A percentile compares a stretch with the other conserved stretches of the same genome.
Conservation (phyloP, 2,888 invertebrate genomes). For the Latrodectus elegans region DNA sequence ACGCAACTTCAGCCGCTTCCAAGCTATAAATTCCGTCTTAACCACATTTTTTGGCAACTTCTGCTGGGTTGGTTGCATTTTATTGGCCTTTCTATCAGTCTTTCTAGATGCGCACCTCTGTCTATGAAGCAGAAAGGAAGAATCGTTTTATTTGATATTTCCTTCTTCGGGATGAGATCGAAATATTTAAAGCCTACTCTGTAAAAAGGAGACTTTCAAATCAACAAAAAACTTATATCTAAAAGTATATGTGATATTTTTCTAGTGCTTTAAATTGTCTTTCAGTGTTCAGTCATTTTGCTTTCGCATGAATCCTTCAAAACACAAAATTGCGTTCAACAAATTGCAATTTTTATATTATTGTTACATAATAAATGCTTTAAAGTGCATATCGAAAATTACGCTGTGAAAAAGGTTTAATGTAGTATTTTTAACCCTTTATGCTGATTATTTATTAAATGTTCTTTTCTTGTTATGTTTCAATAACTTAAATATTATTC, state of each 20-base stretch:
- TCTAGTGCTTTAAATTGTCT: conserved; percentile 11
- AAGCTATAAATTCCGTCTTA: conserved; percentile 45
- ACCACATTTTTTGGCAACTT: conserved; percentile 29
- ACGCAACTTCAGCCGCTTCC: conserved; percentile 48
- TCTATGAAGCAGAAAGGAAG: conserved; percentile 2
- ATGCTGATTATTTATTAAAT: no score
- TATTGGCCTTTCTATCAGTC: conserved; percentile 53
- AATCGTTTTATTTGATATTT: conserved; percentile 28
- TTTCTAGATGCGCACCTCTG: conserved; percentile 29
- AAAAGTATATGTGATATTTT: not conserved
- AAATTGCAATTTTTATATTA: no score
- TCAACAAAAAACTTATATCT: conserved; percentile 6
- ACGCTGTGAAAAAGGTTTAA: no score
- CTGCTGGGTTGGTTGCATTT: conserved; percentile 38
- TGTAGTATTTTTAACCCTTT: no score
- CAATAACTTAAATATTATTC: no score
- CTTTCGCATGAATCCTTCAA: no score
- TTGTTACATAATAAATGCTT: no score
- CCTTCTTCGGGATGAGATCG: conserved; percentile 22
- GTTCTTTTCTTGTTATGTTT: no score
- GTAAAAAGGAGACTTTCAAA: conserved; percentile 8
- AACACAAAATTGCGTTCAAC: no score
- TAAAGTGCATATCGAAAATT: no score
- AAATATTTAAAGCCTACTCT: conserved; percentile 34
- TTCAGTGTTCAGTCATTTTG: not conserved